These are phyloP conservation scores for Chunga burmeisteri DNA, from an alignment of 2,113 vertebrate species.

Conservation along the genomic window DNA sequence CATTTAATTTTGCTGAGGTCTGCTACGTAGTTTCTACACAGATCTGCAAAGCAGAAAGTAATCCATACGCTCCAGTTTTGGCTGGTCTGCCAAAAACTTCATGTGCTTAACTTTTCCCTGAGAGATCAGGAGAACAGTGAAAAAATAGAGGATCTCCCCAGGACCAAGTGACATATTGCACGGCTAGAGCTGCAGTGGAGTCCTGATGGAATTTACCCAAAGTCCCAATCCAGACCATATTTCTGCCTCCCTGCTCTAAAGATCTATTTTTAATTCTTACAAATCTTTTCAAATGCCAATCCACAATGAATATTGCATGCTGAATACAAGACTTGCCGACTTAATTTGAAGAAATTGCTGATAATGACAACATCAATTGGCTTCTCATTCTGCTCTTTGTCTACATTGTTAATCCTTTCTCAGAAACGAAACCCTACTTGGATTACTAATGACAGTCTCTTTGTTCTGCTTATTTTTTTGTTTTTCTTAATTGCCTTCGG, in stretches of 20 bases:
- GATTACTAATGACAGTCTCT: conserved; percentile 55
- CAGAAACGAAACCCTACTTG: conserved; percentile 52
- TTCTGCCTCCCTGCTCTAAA: not conserved
- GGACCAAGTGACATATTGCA: not conserved
- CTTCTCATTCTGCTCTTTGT: conserved; percentile 59
- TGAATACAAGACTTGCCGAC: conserved; percentile 38
- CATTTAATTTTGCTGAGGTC: not conserved
- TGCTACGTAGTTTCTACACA: not conserved
- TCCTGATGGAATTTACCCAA: not conserved
- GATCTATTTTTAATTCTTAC: conserved; percentile 26
- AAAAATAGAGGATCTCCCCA: not conserved
- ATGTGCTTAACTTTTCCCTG: not conserved
- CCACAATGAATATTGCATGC: not conserved
- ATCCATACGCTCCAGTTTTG: not conserved
- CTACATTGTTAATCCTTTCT: conserved; percentile 59
- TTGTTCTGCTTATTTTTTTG: conserved; percentile 55
- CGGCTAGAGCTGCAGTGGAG: not conserved
- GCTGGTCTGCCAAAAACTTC: not conserved
- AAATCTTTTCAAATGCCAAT: conserved; percentile 36
- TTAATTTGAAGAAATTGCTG: conserved; percentile 64
- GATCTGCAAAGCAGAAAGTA: not conserved
- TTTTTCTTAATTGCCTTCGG: conserved; percentile 48
- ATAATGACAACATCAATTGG: conserved; percentile 62
- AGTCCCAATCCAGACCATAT: not conserved
- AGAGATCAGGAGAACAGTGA: not conserved